Evolutionary conservation across 2,113 vertebrate genomes (phyloP).

Genomic region (Montifringilla adamsi): DNA sequence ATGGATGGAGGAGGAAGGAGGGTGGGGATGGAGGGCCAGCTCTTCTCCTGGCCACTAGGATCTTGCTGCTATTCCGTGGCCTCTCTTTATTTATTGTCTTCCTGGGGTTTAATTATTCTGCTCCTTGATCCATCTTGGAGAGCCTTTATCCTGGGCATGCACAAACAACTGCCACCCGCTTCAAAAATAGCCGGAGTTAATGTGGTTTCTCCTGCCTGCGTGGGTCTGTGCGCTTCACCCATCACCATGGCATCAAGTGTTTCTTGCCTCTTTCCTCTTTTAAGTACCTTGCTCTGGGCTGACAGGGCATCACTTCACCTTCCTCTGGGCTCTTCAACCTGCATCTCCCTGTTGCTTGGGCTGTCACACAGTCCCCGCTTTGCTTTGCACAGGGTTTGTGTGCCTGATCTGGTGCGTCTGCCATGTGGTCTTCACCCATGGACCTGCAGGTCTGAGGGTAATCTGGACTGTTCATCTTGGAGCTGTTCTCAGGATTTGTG

Average conservation of each 20-base stretch:
- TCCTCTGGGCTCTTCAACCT: background rate
- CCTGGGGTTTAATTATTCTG: background rate
- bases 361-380: background rate
- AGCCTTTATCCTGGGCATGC: background rate
- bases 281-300: background rate
- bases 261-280: background rate
- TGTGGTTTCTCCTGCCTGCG: background rate
- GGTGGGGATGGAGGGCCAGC: background rate
- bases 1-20: conserved; percentile 31
- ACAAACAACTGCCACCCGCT: background rate
- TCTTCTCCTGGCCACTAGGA: background rate
- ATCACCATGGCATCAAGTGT: background rate
- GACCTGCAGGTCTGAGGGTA: background rate
- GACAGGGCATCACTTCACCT: background rate
- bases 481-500: background rate
- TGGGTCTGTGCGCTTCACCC: conserved; percentile 2
- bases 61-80: background rate
- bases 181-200: conserved; percentile 31
- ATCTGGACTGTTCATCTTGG: background rate
- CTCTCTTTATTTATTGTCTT: conserved; percentile 34
- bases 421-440: background rate
- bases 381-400: background rate
- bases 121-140: background rate
- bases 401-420: accelerated
- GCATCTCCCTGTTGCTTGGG: background rate